Conservation (phyloP, 2,113 vertebrate genomes). For the Notechis scutatus region DNA sequence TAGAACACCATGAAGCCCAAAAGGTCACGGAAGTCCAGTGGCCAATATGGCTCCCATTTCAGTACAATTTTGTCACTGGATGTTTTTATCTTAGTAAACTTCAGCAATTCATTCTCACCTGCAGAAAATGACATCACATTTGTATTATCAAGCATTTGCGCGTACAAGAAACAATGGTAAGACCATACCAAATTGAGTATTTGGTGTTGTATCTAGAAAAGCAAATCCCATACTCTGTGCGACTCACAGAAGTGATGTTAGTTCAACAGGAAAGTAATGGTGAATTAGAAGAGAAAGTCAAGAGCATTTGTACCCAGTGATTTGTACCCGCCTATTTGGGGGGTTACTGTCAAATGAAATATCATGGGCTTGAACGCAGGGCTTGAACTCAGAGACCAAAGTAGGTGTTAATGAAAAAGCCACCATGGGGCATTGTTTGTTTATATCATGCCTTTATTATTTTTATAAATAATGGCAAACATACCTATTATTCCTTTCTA, state of each 20-base stretch:
- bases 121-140: slow-evolving; percentile 2
- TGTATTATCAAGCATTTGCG: not conserved
- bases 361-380: not conserved
- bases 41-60: slow-evolving; percentile 92
- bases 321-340: not conserved
- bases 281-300: not conserved
- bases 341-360: not conserved
- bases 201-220: not conserved
- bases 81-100: slow-evolving; percentile 80
- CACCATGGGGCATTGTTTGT: not conserved
- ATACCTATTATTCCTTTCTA: not conserved
- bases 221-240: not conserved
- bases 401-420: not conserved
- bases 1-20: slow-evolving; percentile 97
- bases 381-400: not conserved
- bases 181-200: not conserved
- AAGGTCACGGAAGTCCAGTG: slow-evolving; percentile 89
- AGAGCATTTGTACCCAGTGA: not conserved
- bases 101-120: slow-evolving; percentile 91
- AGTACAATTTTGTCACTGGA: slow-evolving; percentile 84
- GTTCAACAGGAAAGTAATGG: not conserved
- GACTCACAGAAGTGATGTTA: too few relatives aligned
- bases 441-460: not conserved
- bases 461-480: not conserved
- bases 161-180: not conserved